These are phyloP conservation scores for Antheraea mylitta DNA, from an alignment of 1,140 invertebrate genomes.

Conservation along the genomic window DNA sequence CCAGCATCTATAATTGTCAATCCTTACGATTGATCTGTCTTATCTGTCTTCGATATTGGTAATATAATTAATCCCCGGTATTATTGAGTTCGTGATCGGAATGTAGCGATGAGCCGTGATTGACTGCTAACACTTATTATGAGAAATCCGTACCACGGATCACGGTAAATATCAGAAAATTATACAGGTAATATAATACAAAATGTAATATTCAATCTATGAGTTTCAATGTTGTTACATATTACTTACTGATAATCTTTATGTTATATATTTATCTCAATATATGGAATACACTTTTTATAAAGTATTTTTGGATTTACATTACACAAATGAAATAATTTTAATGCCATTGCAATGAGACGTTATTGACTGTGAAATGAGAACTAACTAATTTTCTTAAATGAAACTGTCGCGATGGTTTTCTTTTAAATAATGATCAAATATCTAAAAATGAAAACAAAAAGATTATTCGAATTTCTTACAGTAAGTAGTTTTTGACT, in stretches of 20 bases:
- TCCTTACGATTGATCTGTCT: conserved; percentile 23
- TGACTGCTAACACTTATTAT: conserved; percentile 8
- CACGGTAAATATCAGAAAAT: conserved; percentile 3
- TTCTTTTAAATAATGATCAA: too few relatives aligned
- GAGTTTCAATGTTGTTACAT: not conserved
- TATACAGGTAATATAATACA: conserved; percentile 1
- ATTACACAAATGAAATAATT: too few relatives aligned
- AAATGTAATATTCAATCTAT: conserved; percentile 3
- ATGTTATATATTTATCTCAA: too few relatives aligned
- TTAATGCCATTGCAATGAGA: too few relatives aligned
- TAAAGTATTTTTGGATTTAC: too few relatives aligned
- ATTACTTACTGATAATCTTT: not conserved
- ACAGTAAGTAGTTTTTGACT: too few relatives aligned
- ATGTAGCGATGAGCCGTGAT: conserved; percentile 9
- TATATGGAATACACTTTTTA: too few relatives aligned
- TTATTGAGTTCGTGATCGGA: conserved; percentile 12
- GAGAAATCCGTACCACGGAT: not conserved
- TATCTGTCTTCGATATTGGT: conserved; percentile 6
- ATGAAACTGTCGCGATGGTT: too few relatives aligned
- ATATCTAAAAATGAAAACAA: too few relatives aligned
- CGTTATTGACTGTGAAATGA: too few relatives aligned
- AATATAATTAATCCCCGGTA: conserved; percentile 24
- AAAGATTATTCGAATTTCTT: too few relatives aligned
- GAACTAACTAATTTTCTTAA: too few relatives aligned
- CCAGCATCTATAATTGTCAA: conserved; percentile 21